phyloP scores from a whole-genome alignment of 2,888 invertebrate species.

The Thereva unica region DNA sequence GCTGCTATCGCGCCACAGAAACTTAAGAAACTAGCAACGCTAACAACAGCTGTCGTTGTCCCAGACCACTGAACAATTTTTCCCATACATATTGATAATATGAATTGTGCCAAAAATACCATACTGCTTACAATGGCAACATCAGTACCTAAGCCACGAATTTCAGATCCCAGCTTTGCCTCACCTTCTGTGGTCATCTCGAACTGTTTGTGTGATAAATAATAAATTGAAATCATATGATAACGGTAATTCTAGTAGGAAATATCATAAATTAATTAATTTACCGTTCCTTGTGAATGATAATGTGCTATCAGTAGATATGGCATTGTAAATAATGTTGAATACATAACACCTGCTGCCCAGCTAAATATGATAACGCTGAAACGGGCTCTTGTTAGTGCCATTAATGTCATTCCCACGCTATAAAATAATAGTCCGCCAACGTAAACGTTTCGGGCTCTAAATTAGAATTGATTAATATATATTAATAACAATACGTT shows the following conservation, averaged over 20 bases:
- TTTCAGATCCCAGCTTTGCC: slow-evolving; percentile 63
- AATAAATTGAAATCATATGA: slow-evolving; percentile 28
- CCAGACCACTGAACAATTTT: slow-evolving; percentile 78
- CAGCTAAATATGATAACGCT: slow-evolving; percentile 88
- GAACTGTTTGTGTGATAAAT: slow-evolving; percentile 61
- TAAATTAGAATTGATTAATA: slow-evolving; percentile 51
- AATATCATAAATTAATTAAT: slow-evolving; percentile 45
- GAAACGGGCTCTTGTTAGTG: slow-evolving; percentile 71
- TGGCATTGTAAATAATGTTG: slow-evolving; percentile 96
- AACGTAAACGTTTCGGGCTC: slow-evolving; percentile 85
- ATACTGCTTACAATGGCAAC: slow-evolving; percentile 93
- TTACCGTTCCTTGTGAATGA: slow-evolving; percentile 87
- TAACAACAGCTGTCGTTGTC: slow-evolving; percentile 87
- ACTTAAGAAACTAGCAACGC: slow-evolving; percentile 81
- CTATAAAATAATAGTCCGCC: slow-evolving; percentile 88
- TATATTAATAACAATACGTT: neutral
- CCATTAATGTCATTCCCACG: slow-evolving; percentile 86
- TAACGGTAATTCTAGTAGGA: neutral
- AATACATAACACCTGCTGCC: slow-evolving; percentile 96
- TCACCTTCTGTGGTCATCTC: slow-evolving; percentile 63
- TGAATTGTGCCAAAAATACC: slow-evolving; percentile 94
- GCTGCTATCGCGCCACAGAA: slow-evolving; percentile 84
- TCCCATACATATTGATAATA: slow-evolving; percentile 85
- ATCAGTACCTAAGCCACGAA: slow-evolving; percentile 93
- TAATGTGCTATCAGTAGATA: slow-evolving; percentile 92